Evolutionary conservation across 2,113 vertebrate genomes (phyloP).

Genomic region (Panurus biarmicus): DNA sequence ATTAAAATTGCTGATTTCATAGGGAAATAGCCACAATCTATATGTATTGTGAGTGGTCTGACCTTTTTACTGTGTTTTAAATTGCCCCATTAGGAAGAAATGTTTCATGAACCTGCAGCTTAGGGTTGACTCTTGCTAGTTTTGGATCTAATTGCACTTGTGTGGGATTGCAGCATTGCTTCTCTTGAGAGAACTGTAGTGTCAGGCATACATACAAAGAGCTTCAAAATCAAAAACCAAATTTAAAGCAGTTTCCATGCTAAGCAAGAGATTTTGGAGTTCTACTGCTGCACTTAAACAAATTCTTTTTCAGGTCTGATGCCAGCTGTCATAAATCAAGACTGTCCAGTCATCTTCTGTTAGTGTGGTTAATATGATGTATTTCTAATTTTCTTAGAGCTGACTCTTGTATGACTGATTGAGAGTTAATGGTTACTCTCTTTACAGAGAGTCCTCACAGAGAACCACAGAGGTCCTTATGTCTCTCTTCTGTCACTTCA

Average conservation of each 20-base stretch:
- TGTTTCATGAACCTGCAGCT: neutral
- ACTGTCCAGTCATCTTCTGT: neutral
- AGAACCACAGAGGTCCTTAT: neutral
- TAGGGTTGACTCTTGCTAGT: neutral
- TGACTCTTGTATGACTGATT: neutral
- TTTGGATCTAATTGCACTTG: neutral
- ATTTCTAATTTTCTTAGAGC: neutral
- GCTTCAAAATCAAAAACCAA: neutral
- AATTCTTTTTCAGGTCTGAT: neutral
- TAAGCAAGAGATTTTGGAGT: neutral
- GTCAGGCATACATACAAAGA: fast-evolving
- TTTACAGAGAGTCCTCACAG: neutral
- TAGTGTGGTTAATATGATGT: neutral
- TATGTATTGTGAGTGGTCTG: neutral
- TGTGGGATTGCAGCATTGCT: neutral
- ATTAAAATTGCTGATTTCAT: neutral
- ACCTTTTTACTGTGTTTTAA: neutral
- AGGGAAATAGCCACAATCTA: neutral
- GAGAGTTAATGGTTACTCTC: neutral
- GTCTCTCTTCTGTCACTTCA: neutral
- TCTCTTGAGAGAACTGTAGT: neutral
- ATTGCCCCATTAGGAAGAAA: neutral
- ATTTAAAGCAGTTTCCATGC: neutral
- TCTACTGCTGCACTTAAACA: neutral
- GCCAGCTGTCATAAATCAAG: neutral